A percentile compares a stretch with the other conserved stretches of the same genome.
phyloP scores from a whole-genome alignment of 2,113 vertebrate species.

The Chloebia gouldiae region DNA sequence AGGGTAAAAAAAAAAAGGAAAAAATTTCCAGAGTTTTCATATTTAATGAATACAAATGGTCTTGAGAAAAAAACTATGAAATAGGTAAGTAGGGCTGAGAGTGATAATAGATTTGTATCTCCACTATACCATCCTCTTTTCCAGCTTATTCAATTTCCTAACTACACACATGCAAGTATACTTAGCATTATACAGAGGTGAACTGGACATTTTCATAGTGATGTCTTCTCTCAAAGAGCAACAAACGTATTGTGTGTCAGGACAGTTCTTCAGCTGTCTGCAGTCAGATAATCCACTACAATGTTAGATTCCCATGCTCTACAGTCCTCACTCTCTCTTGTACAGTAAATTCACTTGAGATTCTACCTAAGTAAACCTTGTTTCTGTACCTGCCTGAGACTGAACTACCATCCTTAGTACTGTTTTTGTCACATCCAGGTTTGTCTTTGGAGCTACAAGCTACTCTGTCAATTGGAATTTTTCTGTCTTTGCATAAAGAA shows the following conservation, averaged over 20 bases:
- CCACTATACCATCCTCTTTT: not conserved
- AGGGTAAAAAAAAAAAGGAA: not conserved
- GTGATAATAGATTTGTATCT: not conserved
- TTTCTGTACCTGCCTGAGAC: not conserved
- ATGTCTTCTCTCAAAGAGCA: not conserved
- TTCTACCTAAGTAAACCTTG: not conserved
- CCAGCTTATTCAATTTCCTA: not conserved
- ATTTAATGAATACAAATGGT: not conserved
- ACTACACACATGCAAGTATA: not conserved
- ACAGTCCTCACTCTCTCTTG: not conserved
- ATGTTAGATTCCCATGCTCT: not conserved
- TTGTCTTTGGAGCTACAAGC: not conserved
- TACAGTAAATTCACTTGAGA: not conserved
- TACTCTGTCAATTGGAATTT: not conserved
- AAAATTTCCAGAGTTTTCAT: not conserved
- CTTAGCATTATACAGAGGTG: not conserved
- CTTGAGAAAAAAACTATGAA: not conserved
- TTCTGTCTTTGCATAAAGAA: not conserved
- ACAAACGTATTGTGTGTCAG: not conserved
- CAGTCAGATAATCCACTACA: not conserved
- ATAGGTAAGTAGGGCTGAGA: not conserved
- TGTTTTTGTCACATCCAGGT: not conserved
- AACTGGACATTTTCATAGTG: not conserved
- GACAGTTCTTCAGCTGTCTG: not conserved
- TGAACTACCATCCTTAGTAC: not conserved